These are phyloP conservation scores for Notodonta dromedarius DNA, from an alignment of 2,888 invertebrate genomes.

Conservation along the genomic window DNA sequence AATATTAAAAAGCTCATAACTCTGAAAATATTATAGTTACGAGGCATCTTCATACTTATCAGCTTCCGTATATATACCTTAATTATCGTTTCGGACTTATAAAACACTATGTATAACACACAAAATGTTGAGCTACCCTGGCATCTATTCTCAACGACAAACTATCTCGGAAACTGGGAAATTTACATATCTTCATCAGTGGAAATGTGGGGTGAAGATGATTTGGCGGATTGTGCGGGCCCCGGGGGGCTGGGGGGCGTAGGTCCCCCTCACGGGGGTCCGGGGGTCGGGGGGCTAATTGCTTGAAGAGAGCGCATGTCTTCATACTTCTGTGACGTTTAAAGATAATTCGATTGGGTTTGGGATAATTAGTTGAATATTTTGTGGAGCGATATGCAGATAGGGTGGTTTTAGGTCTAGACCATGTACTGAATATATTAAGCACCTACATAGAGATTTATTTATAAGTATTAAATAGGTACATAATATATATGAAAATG, in stretches of 20 bases:
- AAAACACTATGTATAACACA: too few relatives aligned
- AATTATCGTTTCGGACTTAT: too few relatives aligned
- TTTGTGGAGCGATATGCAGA: constrained; percentile 9
- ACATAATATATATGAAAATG: too few relatives aligned
- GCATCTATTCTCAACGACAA: constrained; percentile 39
- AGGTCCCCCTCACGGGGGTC: constrained; percentile 30
- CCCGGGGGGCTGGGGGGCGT: constrained; percentile 24
- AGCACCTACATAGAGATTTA: too few relatives aligned
- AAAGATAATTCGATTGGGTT: constrained; percentile 75
- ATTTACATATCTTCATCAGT: constrained; percentile 80
- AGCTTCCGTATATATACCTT: too few relatives aligned
- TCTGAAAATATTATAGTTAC: too few relatives aligned
- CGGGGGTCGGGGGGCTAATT: constrained; percentile 51
- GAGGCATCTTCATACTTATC: too few relatives aligned
- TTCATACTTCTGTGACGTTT: constrained; percentile 72
- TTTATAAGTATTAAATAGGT: too few relatives aligned
- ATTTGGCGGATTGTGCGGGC: constrained; percentile 68
- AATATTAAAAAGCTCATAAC: not conserved
- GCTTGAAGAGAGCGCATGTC: constrained; percentile 71
- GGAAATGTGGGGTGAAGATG: constrained; percentile 78
- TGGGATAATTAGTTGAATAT: constrained; percentile 61
- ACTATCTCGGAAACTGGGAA: constrained; percentile 57
- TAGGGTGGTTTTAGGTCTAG: not conserved
- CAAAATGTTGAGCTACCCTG: constrained; percentile 44
- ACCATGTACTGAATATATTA: constrained; percentile 2